Base-by-base conservation (phyloP, 2,797 vertebrate genomes). In the Lacerta agilis region DNA sequence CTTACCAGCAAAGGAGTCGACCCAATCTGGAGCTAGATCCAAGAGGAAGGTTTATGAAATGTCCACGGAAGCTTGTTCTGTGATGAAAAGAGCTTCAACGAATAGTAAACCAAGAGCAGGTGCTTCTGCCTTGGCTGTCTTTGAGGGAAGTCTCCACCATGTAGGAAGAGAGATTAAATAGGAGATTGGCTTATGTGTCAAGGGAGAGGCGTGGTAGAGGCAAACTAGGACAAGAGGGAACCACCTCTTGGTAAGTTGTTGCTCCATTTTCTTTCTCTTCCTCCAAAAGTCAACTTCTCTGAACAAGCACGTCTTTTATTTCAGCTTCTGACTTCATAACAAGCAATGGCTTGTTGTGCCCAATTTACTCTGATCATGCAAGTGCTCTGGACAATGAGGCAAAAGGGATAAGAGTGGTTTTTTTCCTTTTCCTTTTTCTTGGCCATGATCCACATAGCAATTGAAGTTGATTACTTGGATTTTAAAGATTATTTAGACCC, bases 1-100 rank as follows among this genome's bases (percentile, higher is more conserved):
- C 95, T 79, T 95, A 96, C 95, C 95, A 82, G 66, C 15, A 87
- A 2, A 91, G 93, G 90, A 89, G 79, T 95, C 66, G 82, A 94
- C 87, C 55, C 66, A 92, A 72, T 83, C 29, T 82, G 88, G 67
- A 91, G 25, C 64, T 33, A 33, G 77, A 25, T 77, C 91, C 86
- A 93, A 82, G 88, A 25, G 77, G 64, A 38, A 90, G 27, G 45
- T 29, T 5, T 13, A 79, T 8, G 55, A 66, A 85, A 18, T 66
- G 66, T 41, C 82, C 38, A 67, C 1, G 11, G 67, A n/a, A 61
- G 8, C 1, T 20, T 58, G 13, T 67, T 69, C 61, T 75, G 41
- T 41, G 45, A 83, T 71, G 17, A 55, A 90, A 90, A 82, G 0
- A 79, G 81, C 82, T 92, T 91, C 66, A 49, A 83, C 81, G 85